Evolutionary conservation across 1,140 invertebrate species (phyloP).

Genomic region (Lethrus apterus): DNA sequence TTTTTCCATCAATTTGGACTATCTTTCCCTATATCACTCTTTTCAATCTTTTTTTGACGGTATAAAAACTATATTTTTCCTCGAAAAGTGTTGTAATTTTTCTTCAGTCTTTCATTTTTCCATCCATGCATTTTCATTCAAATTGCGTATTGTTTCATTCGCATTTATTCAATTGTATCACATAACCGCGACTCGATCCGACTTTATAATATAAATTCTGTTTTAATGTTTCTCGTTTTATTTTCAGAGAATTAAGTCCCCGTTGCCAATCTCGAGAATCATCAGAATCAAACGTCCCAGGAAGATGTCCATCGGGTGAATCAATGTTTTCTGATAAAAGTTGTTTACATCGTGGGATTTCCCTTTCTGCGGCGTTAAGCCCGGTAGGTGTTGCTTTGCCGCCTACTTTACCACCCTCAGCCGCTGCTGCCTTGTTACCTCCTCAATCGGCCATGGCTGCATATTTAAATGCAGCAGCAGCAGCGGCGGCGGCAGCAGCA

Average conservation of each 20-base stretch:
- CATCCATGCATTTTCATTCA: too few relatives aligned
- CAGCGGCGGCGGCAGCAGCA: slow-evolving; percentile 46
- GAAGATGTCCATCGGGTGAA: slow-evolving; percentile 58
- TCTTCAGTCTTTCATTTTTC: too few relatives aligned
- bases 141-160: too few relatives aligned
- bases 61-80: too few relatives aligned
- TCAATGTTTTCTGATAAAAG: slow-evolving; percentile 60
- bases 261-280: slow-evolving; percentile 73
- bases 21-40: too few relatives aligned
- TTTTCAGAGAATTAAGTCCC: slow-evolving; percentile 69
- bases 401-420: slow-evolving; percentile 46
- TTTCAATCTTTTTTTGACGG: too few relatives aligned
- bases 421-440: slow-evolving; percentile 56
- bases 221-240: slow-evolving; percentile 43
- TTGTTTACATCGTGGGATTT: slow-evolving; percentile 44
- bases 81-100: too few relatives aligned
- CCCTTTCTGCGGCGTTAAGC: slow-evolving; percentile 44
- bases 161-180: too few relatives aligned
- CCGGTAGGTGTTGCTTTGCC: slow-evolving; percentile 46
- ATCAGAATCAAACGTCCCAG: slow-evolving; percentile 54
- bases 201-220: too few relatives aligned
- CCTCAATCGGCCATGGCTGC: slow-evolving; percentile 71
- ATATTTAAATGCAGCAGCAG: slow-evolving; percentile 61
- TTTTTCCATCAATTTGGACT: too few relatives aligned
- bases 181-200: too few relatives aligned